Evolutionary conservation across 2,797 vertebrate species (phyloP).

Genomic region (Cynopterus sphinx): DNA sequence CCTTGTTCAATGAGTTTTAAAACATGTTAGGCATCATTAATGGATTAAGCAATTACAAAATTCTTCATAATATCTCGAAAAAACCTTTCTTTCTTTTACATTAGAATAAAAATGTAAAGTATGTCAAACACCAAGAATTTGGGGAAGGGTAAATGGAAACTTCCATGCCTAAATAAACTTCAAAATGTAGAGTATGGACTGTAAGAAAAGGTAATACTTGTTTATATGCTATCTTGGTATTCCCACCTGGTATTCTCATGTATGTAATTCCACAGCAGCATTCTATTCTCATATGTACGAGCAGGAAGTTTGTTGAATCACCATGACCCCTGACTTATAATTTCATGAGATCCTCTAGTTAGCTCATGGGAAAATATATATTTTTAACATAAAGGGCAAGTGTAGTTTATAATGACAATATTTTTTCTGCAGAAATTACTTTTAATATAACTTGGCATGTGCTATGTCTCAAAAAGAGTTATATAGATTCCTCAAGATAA

Average conservation of each 20-base stretch:
- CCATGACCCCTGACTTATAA: neutral
- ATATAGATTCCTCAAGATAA: neutral
- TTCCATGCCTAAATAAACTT: neutral
- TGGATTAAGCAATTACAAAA: neutral
- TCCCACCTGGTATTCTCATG: neutral
- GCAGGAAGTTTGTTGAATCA: conserved; percentile 11
- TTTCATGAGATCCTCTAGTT: neutral
- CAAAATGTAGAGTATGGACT: neutral
- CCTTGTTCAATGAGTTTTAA: neutral
- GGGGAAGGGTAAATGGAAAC: neutral
- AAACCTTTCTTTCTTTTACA: neutral
- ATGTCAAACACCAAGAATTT: neutral
- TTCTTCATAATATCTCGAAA: neutral
- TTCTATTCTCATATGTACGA: neutral
- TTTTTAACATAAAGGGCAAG: conserved; percentile 12
- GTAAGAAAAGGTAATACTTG: neutral
- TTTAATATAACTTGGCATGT: neutral
- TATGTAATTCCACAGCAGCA: neutral
- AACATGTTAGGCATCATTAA: neutral
- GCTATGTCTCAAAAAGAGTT: conserved; percentile 7
- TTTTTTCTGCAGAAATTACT: conserved; percentile 12
- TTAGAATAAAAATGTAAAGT: conserved; percentile 38
- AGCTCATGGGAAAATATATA: neutral
- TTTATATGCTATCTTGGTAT: neutral
- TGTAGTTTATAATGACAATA: neutral